Percentiles rank a stretch among this genome's conserved stretches.
Conservation (phyloP, 2,888 invertebrate genomes). For the Blera fallax region DNA sequence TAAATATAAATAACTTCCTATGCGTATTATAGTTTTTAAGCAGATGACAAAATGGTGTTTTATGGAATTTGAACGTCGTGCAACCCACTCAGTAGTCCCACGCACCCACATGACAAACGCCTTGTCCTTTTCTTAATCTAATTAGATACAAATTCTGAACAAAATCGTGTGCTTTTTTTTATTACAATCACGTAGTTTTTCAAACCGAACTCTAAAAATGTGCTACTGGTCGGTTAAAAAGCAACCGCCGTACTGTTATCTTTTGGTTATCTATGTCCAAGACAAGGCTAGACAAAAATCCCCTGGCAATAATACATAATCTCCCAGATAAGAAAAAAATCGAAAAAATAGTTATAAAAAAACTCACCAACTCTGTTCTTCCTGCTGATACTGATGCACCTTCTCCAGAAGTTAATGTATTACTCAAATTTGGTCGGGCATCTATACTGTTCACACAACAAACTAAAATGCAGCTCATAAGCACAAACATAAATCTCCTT, state of each 20-base stretch:
- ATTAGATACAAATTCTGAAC: too few species aligned
- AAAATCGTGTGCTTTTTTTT: too few species aligned
- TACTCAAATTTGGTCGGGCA: constrained; percentile 78
- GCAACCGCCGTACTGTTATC: background rate
- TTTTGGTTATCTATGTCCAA: background rate
- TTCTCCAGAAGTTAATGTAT: constrained; percentile 33
- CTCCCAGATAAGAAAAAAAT: constrained; percentile 1
- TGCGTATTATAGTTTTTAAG: too few species aligned
- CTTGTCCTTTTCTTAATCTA: too few species aligned
- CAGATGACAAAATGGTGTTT: too few species aligned
- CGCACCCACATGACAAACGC: too few species aligned
- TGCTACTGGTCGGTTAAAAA: background rate
- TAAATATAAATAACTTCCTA: too few species aligned
- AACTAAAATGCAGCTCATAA: constrained; percentile 74
- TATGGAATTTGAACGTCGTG: too few species aligned
- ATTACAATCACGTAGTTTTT: too few species aligned
- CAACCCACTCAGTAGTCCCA: too few species aligned
- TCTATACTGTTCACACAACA: constrained; percentile 76
- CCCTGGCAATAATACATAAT: background rate
- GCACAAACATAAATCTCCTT: constrained; percentile 25
- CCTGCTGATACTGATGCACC: constrained; percentile 28
- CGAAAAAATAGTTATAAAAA: background rate
- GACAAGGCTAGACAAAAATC: background rate
- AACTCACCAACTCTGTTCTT: constrained; percentile 46
- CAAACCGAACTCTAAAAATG: background rate